phyloP scores from a whole-genome alignment of 2,113 vertebrate genomes.

The Lipophrys pholis region DNA sequence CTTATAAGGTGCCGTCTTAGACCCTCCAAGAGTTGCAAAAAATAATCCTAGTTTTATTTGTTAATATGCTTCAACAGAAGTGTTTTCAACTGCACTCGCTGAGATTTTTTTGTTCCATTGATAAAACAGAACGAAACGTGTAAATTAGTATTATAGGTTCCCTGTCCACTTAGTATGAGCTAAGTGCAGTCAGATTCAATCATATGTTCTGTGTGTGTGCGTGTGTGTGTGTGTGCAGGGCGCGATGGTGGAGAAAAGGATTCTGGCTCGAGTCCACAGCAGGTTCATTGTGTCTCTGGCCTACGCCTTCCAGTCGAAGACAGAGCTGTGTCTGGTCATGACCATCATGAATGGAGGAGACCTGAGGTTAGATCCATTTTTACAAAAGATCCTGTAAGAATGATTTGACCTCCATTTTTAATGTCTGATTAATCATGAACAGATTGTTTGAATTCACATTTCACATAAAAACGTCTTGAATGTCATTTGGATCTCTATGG shows the following conservation, averaged over 20 bases:
- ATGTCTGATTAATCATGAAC: not conserved
- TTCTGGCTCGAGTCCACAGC: conserved; percentile 89
- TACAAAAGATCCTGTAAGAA: too few relatives aligned
- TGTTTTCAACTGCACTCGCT: too few relatives aligned
- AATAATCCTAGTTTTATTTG: too few relatives aligned
- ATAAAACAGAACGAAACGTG: too few relatives aligned
- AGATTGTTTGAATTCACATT: not conserved
- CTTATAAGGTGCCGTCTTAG: conserved; percentile 46
- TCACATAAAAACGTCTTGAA: not conserved
- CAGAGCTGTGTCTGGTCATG: conserved; percentile 91
- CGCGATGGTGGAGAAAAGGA: conserved; percentile 91
- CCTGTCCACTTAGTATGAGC: too few relatives aligned
- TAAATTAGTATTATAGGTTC: too few relatives aligned
- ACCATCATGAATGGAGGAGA: conserved; percentile 94
- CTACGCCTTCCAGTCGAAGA: conserved; percentile 90
- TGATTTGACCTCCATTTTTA: too few relatives aligned
- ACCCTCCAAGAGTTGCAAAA: too few relatives aligned
- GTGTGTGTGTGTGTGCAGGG: conserved; percentile 67
- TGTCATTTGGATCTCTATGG: not conserved
- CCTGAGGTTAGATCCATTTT: conserved; percentile 80
- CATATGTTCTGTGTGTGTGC: not conserved
- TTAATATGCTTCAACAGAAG: too few relatives aligned
- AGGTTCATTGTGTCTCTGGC: conserved; percentile 90
- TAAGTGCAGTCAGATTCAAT: too few relatives aligned
- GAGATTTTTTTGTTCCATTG: too few relatives aligned